Evolutionary conservation across 2,113 vertebrate species (phyloP).

Genomic region (Orcinus orca): DNA sequence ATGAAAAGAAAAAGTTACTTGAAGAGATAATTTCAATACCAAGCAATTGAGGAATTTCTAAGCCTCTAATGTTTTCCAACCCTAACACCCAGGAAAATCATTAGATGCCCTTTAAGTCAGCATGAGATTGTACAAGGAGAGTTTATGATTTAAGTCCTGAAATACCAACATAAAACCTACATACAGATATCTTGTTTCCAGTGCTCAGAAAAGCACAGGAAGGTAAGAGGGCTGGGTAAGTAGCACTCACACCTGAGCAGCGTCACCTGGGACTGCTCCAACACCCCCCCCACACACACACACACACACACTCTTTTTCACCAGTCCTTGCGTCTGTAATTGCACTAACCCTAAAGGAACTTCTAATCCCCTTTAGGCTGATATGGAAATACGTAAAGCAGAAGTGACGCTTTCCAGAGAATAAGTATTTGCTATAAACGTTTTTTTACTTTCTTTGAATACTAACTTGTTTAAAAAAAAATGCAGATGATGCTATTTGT

Average conservation of each 20-base stretch:
- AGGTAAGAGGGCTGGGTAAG: background rate
- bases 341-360: background rate
- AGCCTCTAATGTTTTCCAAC: background rate
- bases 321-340: background rate
- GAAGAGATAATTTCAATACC: background rate
- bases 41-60: background rate
- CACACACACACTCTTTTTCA: background rate
- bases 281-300: background rate
- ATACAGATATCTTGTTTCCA: background rate
- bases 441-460: background rate
- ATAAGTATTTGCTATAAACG: accelerated
- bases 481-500: background rate
- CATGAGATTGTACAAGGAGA: background rate
- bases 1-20: background rate
- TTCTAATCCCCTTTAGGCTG: background rate
- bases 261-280: background rate
- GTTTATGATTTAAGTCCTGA: background rate
- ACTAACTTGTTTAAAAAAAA: background rate
- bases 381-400: background rate
- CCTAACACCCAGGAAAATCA: background rate
- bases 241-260: background rate
- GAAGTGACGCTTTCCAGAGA: background rate
- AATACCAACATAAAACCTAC: background rate
- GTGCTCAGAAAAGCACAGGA: background rate
- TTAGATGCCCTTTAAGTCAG: background rate